Conservation (phyloP, 2,797 vertebrate genomes). For the Sebastes nivosus region DNA sequence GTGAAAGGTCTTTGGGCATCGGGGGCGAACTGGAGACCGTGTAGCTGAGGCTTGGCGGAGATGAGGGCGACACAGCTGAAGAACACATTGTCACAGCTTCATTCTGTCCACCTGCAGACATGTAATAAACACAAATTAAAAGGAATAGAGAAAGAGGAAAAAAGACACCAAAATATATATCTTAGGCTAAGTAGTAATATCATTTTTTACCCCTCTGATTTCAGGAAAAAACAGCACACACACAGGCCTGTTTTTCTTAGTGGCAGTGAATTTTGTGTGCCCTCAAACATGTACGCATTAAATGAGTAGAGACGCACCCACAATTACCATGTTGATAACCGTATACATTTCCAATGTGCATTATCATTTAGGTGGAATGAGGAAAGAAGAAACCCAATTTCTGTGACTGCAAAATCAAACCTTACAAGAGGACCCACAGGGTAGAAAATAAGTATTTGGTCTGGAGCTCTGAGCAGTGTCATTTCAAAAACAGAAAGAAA, state of each 20-base stretch:
- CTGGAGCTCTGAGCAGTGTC: neutral
- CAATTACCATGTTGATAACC: neutral
- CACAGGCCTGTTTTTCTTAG: neutral
- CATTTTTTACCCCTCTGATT: too few species aligned
- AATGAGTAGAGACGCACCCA: neutral
- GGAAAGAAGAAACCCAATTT: neutral
- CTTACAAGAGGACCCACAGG: neutral
- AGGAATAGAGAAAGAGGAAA: neutral
- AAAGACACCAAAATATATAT: too few species aligned
- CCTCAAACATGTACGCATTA: neutral
- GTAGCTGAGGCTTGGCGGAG: conserved; percentile 84
- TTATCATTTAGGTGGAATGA: neutral
- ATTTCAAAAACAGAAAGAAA: neutral
- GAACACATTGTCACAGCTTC: conserved; percentile 50
- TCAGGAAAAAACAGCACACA: neutral
- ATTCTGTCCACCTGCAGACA: conserved; percentile 29
- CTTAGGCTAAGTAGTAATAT: neutral
- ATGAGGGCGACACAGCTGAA: conserved; percentile 77
- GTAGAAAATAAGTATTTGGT: neutral
- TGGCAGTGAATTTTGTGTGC: neutral
- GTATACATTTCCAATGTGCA: neutral
- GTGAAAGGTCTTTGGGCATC: conserved; percentile 82
- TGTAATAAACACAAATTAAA: neutral
- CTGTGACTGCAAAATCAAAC: neutral
- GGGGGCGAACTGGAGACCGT: conserved; percentile 84